Percentiles rank a stretch among this genome's conserved stretches.
Evolutionary conservation across 1,140 invertebrate genomes (phyloP).

Genomic region (Brachionus calyciflorus): DNA sequence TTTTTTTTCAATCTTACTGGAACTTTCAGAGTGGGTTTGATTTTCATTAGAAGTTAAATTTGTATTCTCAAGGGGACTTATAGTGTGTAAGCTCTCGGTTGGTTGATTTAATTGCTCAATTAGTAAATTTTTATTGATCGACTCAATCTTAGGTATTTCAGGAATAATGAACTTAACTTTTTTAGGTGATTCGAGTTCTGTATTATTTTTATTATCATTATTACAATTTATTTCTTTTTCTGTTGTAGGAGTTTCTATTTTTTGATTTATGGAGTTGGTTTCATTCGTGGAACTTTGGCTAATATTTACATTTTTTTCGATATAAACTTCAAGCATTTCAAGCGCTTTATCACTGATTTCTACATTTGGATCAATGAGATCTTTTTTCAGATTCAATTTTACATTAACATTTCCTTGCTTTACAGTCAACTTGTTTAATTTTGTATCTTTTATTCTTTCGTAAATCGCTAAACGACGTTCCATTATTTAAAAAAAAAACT

Average conservation of each 20-base stretch:
- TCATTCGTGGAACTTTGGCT: background rate
- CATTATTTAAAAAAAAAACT: too few species aligned
- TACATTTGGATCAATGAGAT: conserved; percentile 14
- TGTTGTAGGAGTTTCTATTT: background rate
- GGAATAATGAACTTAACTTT: too few species aligned
- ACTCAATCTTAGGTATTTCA: too few species aligned
- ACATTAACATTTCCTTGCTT: conserved; percentile 22
- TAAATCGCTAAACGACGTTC: conserved; percentile 10
- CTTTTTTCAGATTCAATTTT: conserved; percentile 20
- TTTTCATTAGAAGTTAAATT: background rate
- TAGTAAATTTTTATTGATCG: too few species aligned
- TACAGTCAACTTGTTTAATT: conserved; percentile 19
- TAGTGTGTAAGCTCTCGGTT: too few species aligned
- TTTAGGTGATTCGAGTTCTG: too few species aligned
- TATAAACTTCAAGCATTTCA: conserved; percentile 16
- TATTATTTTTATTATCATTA: too few species aligned
- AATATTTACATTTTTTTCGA: background rate
- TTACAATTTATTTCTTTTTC: too few species aligned
- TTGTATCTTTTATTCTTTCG: conserved; percentile 7
- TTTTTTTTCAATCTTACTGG: background rate
- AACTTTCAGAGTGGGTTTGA: background rate
- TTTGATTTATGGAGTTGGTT: background rate
- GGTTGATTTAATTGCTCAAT: too few species aligned
- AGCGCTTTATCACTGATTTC: conserved; percentile 27
- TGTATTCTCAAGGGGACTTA: background rate